These are phyloP conservation scores for Drosophila pandora DNA, from an alignment of 1,140 invertebrate species.

Conservation along the genomic window DNA sequence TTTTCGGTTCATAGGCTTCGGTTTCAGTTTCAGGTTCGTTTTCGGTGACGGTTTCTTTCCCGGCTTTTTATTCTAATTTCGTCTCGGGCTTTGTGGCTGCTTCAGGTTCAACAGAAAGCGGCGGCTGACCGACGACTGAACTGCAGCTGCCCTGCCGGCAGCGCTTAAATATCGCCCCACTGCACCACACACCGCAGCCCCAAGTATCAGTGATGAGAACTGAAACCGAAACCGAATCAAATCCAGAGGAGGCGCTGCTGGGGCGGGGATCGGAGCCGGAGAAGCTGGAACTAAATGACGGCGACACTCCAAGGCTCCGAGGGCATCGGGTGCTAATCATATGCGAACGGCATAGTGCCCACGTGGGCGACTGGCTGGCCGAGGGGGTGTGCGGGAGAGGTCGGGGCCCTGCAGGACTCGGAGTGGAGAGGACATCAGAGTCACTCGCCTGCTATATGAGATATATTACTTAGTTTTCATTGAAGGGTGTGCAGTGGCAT, in stretches of 20 bases:
- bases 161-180: conserved; percentile 67
- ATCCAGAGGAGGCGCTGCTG: conserved; percentile 10
- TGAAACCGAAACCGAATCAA: conserved; percentile 36
- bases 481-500: conserved; percentile 1
- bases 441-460: no score
- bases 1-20: conserved; percentile 1
- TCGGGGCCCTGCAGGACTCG: no score
- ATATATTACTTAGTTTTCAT: no score
- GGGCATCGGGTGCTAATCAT: conserved; percentile 36
- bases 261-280: conserved; percentile 2
- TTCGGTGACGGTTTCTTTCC: conserved; percentile 5
- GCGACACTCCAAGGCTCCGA: conserved; percentile 4
- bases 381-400: neutral
- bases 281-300: conserved; percentile 16
- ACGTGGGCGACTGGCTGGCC: conserved; percentile 42
- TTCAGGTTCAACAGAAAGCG: conserved; percentile 68
- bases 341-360: conserved; percentile 3
- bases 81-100: conserved; percentile 14
- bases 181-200: neutral
- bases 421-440: no score
- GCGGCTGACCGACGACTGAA: conserved; percentile 75
- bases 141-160: conserved; percentile 52
- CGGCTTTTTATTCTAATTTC: neutral
- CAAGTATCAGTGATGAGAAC: neutral
- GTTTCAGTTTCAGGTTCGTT: conserved; percentile 8